phyloP scores from a whole-genome alignment of 2,888 invertebrate genomes.

The Ommatoiulus sabulosus region DNA sequence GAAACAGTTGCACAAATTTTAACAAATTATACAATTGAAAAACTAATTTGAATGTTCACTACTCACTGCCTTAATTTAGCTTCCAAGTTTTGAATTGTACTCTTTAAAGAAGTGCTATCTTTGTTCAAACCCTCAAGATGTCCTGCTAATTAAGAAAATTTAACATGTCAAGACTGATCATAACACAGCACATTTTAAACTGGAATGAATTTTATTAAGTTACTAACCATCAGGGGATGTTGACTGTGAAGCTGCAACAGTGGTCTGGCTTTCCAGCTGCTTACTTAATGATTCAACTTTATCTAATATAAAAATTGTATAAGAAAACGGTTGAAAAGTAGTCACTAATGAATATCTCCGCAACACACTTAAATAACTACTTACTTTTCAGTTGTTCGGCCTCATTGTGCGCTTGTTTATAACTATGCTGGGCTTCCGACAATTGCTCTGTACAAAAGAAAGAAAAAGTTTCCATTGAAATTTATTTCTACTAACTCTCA shows the following conservation, averaged over 20 bases:
- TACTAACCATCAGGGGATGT: constrained; percentile 8
- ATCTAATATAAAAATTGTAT: not conserved
- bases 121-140: not conserved
- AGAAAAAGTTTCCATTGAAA: not conserved
- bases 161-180: not conserved
- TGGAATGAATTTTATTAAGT: not conserved
- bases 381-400: constrained; percentile 70
- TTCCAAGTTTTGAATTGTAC: constrained; percentile 51
- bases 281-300: constrained; percentile 50
- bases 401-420: constrained; percentile 71
- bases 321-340: too few relatives aligned
- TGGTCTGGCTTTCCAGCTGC: constrained; percentile 42
- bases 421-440: constrained; percentile 68
- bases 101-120: constrained; percentile 42
- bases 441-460: constrained; percentile 63
- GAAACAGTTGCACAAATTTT: not conserved
- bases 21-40: not conserved
- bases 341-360: too few relatives aligned
- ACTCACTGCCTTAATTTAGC: constrained; percentile 53
- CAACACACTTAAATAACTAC: constrained; percentile 57
- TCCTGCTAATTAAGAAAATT: not conserved
- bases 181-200: too few relatives aligned
- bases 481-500: not conserved
- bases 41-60: not conserved
- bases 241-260: not conserved